Conservation (phyloP, 2,888 invertebrate genomes). For the Aphodius granarius region DNA sequence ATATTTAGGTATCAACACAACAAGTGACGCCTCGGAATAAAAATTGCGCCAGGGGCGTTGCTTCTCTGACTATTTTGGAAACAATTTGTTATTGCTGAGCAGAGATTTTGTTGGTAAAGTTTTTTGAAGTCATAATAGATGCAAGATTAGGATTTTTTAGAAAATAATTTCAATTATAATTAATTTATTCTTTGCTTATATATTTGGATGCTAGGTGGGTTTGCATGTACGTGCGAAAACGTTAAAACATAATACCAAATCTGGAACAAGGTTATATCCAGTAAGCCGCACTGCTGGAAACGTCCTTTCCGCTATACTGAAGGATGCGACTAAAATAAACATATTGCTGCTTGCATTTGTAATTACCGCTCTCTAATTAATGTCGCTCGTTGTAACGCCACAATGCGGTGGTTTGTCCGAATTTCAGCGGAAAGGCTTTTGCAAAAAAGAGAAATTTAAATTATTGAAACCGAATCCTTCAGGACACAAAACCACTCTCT, state of each 20-base stretch:
- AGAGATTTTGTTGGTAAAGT: no score
- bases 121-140: no score
- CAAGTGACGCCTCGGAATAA: not conserved
- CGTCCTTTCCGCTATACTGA: not conserved
- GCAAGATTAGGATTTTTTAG: no score
- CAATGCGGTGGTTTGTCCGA: not conserved
- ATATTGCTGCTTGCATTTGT: not conserved
- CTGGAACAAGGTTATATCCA: not conserved
- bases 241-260: not conserved
- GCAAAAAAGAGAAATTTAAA: not conserved
- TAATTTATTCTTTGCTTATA: no score
- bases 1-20: not conserved
- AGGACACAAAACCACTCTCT: not conserved
- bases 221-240: not conserved
- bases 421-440: not conserved
- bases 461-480: not conserved
- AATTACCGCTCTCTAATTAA: not conserved
- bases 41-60: not conserved
- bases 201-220: not conserved
- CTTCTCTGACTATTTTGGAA: not conserved
- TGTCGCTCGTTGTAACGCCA: not conserved
- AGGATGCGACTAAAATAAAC: not conserved
- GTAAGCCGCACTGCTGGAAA: not conserved
- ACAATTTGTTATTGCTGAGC: not conserved
- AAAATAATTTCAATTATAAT: no score